Base-by-base conservation (phyloP, 2,113 vertebrate species). In the Rhea americana region DNA sequence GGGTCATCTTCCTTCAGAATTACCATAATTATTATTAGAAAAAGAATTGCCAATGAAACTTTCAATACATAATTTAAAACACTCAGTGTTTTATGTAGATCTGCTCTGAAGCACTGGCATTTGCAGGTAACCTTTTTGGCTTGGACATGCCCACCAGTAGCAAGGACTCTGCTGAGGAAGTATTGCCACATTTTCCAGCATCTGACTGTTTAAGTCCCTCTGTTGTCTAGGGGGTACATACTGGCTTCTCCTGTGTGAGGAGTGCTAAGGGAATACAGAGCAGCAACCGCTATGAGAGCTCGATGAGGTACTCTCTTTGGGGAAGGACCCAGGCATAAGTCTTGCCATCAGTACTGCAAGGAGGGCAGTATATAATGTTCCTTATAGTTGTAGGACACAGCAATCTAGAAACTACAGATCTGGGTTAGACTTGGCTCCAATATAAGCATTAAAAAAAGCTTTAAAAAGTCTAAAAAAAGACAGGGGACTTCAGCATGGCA, bases 281-380 rank as follows among this genome's bases (percentile, higher is more conserved):
- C 61, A 75, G 41, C 84, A 87, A 26, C 41, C 78, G 70, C 70
- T 87, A 89, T 71, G 82, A 84, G 65, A 84, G 47, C n/a, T 4
- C 63, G 70, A 61, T 71, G 82, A 91, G 78, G 35, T 58, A 39
- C 13, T 71, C 84, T 74, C 24, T n/a, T 75, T 93, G 93, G 79
- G 13, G 79, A 87, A 51, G 13, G 8, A 82, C 50, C 4, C 62
- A 67, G 70, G 65, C 59, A 55, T 28, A 43, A 43, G 39, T 65
- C 82, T 87, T 56, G n/a, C 2, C 2, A 75, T 1, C 8, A 73
- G 32, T 43, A 8, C 80, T 45, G 51, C 48, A 59, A 72, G 16
- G 39, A 87, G n/a, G 41, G 51, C 48, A 84, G 13, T 5, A 16
- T 3, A 32, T 15, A 77, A 25, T 13, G 39, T 18, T 85, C n/a